phyloP scores from a whole-genome alignment of 92 coral and sea anemone genomes.

The Parazoanthus atlanticus region DNA sequence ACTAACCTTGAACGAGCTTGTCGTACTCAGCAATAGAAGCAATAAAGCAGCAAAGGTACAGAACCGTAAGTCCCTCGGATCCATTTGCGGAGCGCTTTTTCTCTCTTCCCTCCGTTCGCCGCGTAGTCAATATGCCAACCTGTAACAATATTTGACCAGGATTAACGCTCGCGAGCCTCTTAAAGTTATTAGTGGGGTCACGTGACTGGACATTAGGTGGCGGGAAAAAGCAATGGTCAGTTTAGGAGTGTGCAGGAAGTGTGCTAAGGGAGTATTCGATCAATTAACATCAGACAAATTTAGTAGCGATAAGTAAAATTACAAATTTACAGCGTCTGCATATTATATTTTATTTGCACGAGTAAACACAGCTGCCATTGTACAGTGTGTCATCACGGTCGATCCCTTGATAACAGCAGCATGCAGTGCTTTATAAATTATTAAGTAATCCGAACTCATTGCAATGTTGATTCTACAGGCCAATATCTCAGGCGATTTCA shows the following conservation, averaged over 20 bases:
- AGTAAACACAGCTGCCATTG: slow-evolving; percentile 32
- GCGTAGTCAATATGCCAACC: background rate
- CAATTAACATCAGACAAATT: background rate
- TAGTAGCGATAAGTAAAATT: background rate
- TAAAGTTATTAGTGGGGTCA: background rate
- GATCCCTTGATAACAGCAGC: background rate
- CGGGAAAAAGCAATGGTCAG: slow-evolving; percentile 8
- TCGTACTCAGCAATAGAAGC: background rate
- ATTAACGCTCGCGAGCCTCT: slow-evolving; percentile 5
- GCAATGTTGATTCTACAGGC: background rate
- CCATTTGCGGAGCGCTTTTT: background rate
- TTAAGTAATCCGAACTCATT: too few relatives aligned
- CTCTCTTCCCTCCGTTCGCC: background rate
- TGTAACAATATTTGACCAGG: background rate
- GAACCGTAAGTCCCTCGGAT: background rate
- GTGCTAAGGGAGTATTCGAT: background rate
- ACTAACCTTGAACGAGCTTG: background rate
- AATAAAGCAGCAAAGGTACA: background rate
- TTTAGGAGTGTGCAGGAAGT: background rate
- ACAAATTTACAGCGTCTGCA: background rate
- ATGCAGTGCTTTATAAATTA: background rate
- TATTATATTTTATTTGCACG: background rate
- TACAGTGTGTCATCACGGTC: background rate
- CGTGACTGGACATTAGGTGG: slow-evolving; percentile 29
- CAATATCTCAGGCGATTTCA: background rate